These are phyloP conservation scores for Alectoris magna DNA, from an alignment of 2,797 vertebrate species.

Conservation along the genomic window DNA sequence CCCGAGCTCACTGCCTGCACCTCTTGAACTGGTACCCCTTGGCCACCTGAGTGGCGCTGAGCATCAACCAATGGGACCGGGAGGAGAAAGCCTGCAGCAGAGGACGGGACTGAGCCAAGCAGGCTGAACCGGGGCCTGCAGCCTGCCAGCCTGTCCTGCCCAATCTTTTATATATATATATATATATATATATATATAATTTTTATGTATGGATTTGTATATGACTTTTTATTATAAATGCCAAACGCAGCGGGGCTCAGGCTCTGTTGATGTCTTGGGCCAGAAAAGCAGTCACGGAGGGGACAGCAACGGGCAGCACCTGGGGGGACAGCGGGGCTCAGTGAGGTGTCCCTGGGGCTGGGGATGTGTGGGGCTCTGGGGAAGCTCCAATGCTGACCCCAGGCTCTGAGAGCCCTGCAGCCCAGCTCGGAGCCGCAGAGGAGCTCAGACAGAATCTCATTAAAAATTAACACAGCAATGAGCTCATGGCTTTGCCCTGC, in stretches of 20 bases:
- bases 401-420: background rate
- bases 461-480: conserved; percentile 81
- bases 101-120: background rate
- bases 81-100: background rate
- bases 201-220: conserved; percentile 66
- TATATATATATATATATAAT: conserved; percentile 25
- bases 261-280: background rate
- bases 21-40: rapidly evolving
- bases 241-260: background rate
- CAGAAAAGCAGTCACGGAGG: rapidly evolving
- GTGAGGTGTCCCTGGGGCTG: rapidly evolving
- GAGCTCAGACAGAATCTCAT: conserved; percentile 69
- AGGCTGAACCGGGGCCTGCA: background rate
- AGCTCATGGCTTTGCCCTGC: conserved; percentile 73
- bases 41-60: background rate
- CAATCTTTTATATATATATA: background rate
- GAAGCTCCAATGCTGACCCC: no score
- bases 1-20: background rate
- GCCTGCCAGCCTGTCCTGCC: background rate
- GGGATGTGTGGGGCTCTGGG: background rate
- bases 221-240: conserved; percentile 53
- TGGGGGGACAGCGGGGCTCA: rapidly evolving
- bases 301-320: rapidly evolving
- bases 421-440: background rate
- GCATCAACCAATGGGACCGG: background rate